Evolutionary conservation across 2,888 invertebrate genomes (phyloP).

Genomic region (Steinernema scapterisci): DNA sequence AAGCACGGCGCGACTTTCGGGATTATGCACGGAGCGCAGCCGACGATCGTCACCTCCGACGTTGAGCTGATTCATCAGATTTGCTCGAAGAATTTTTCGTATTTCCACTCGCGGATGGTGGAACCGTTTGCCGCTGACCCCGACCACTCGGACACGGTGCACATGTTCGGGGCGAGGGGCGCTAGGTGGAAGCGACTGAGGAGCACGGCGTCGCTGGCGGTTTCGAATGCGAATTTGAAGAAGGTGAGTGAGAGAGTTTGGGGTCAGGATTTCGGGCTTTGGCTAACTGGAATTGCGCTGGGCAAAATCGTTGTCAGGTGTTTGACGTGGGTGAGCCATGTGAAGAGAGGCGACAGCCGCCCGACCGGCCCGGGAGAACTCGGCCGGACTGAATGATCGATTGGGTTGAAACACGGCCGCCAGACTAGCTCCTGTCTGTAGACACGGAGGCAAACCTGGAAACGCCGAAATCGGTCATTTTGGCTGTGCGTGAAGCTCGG

Average conservation of each 20-base stretch:
- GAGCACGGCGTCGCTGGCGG: conserved; percentile 68
- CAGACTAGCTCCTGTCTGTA: too few species aligned
- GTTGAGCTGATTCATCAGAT: conserved; percentile 32
- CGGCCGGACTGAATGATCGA: too few species aligned
- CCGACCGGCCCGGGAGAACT: too few species aligned
- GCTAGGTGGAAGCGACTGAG: conserved; percentile 72
- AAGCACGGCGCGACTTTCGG: not conserved
- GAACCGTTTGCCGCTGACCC: conserved; percentile 35
- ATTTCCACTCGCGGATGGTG: conserved; percentile 37
- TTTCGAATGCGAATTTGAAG: conserved; percentile 48
- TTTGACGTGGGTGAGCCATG: too few species aligned
- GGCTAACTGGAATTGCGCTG: too few species aligned
- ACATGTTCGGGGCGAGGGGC: conserved; percentile 69
- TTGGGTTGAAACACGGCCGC: too few species aligned
- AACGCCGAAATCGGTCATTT: too few species aligned
- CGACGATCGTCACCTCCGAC: conserved; percentile 35
- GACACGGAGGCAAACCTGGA: too few species aligned
- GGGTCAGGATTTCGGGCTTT: too few species aligned
- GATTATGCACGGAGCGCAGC: conserved; percentile 33
- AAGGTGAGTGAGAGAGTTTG: conserved; percentile 40
- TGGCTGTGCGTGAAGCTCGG: too few species aligned
- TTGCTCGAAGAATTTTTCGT: conserved; percentile 10
- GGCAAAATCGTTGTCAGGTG: too few species aligned
- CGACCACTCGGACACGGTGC: conserved; percentile 37
- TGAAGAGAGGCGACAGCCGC: too few species aligned